Evolutionary conservation across 2,113 vertebrate species (phyloP), one percentile per base, ranked within the genome.

Genomic region (Corythornis madagascariensis): DNA sequence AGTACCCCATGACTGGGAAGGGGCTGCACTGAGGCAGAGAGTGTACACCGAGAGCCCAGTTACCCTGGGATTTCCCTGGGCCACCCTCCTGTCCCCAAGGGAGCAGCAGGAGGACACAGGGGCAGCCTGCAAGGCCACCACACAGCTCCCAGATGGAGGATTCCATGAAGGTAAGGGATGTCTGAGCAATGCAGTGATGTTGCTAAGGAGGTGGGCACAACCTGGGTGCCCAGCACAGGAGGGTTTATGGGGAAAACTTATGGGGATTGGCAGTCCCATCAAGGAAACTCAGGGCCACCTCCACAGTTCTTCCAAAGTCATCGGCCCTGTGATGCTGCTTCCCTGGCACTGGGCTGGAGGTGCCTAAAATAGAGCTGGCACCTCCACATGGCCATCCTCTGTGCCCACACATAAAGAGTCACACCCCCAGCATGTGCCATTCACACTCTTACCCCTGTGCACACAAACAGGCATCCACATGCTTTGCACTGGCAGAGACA

Each of bases 211-310:
- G 12, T 21, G 43, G 14, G 55, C 17, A 79, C 5, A 7, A 25
- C 25, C 9, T 43, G 13, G 4, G 11, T 64, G 75, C 25, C 59
- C 57, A 83, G 3, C 5, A 6, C 3, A 3, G 29, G 45, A 86
- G 6, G 28, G 35, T 15, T 55, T 0, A 0, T 2, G 17, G 53
- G 35, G 52, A 72, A 78, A 25, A 25, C 0, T 38, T 38, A 38
- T 4, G 38, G 22, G 0, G 1, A 31, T 35, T 55, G 25, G 20
- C 6, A 6, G 9, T 8, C 20, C n/a, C 3, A 0, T 13, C 2
- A 1, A 80, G 29, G 16, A n/a, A 86, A 80, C 26, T 15, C n/a
- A 83, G 59, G 76, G 33, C 59, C 35, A 57, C 17, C 52, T 56
- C 31, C 4, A 11, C 33, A 45, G 69, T 16, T 71, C 29, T 25